A percentile compares a stretch with the other conserved stretches of the same genome.
Conservation (phyloP, 1,140 invertebrate species). For the Drosophila bipectinata region DNA sequence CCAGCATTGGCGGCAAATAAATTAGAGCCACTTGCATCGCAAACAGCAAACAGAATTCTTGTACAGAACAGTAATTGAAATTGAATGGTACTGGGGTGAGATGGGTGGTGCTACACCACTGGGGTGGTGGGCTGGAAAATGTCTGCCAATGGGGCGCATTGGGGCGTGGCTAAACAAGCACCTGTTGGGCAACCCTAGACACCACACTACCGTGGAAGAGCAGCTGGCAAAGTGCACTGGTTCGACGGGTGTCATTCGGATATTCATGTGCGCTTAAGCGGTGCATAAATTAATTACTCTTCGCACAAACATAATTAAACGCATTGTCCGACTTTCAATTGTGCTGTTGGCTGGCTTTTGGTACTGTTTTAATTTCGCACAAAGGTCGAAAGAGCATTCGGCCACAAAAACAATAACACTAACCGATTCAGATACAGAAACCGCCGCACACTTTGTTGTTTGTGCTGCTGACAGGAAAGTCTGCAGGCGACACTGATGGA, state of each 20-base stretch:
- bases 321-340: conserved; percentile 33
- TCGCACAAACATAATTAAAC: conserved; percentile 32
- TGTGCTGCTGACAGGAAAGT: conserved; percentile 48
- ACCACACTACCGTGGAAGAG: background rate
- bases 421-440: background rate
- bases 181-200: conserved; percentile 7
- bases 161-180: conserved; percentile 19
- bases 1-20: conserved; percentile 28
- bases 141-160: conserved; percentile 13
- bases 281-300: conserved; percentile 37
- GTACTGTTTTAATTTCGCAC: conserved; percentile 40
- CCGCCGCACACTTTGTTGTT: conserved; percentile 7
- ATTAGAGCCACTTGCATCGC: conserved; percentile 34
- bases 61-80: conserved; percentile 42
- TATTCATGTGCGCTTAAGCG: conserved; percentile 17
- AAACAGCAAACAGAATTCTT: conserved; percentile 30
- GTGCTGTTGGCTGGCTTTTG: conserved; percentile 19
- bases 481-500: conserved; percentile 68
- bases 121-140: background rate
- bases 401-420: conserved; percentile 17
- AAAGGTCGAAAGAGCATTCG: conserved; percentile 38
- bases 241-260: conserved; percentile 3
- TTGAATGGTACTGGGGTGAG: conserved; percentile 18
- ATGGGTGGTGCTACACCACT: background rate
- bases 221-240: conserved; percentile 1